Percentiles rank a stretch among this genome's conserved stretches.
Conservation (phyloP, 2,797 vertebrate genomes). For the Sebastiscus tertius region DNA sequence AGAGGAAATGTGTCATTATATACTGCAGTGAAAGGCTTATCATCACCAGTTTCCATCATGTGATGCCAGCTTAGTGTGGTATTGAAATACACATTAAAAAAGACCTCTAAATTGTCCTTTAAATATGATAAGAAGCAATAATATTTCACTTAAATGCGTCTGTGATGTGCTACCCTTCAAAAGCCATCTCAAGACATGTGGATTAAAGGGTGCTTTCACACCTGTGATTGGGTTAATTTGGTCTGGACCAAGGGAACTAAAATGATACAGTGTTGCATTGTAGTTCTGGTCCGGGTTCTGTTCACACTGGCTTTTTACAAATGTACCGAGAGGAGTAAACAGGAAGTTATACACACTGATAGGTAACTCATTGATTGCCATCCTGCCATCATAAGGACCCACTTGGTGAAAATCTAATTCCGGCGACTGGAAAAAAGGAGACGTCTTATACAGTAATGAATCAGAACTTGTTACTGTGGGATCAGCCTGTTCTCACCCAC, state of each 20-base stretch:
- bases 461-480: neutral
- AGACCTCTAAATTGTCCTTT: neutral
- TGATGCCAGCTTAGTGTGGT: neutral
- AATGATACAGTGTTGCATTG: neutral
- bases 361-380: neutral
- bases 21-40: conserved; percentile 12
- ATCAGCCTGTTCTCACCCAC: neutral
- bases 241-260: neutral
- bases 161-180: neutral
- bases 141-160: neutral
- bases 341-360: neutral
- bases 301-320: neutral
- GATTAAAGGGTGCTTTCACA: neutral
- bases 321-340: neutral
- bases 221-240: neutral
- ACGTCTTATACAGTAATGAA: neutral
- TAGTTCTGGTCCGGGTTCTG: neutral
- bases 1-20: conserved; percentile 7
- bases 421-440: neutral
- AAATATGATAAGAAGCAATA: neutral
- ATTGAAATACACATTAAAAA: conserved; percentile 19
- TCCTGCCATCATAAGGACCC: neutral
- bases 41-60: neutral
- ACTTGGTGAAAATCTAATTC: neutral
- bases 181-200: neutral